A percentile compares a stretch with the other conserved stretches of the same genome.
Conservation (phyloP, 1,140 invertebrate species). For the Metaphire vulgaris region DNA sequence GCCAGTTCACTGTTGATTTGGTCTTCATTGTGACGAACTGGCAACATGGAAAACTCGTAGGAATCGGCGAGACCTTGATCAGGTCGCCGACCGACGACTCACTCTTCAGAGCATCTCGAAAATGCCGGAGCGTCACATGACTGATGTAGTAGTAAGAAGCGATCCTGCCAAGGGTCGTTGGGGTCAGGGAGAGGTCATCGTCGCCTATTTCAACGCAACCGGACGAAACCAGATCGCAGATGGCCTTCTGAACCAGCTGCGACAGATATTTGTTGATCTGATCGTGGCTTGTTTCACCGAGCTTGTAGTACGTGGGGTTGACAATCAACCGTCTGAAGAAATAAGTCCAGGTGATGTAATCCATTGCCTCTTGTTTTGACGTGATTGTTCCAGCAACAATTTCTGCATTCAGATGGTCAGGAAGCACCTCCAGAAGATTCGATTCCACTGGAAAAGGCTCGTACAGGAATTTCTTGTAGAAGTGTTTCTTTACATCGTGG, state of each 20-base stretch:
- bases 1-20: conserved; percentile 81
- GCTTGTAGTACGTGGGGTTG: conserved; percentile 83
- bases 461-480: conserved; percentile 98
- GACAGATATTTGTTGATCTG: conserved; percentile 62
- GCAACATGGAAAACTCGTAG: conserved; percentile 86
- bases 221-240: conserved; percentile 66
- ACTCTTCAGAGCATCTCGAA: conserved; percentile 63
- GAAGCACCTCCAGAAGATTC: conserved; percentile 73
- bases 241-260: conserved; percentile 67
- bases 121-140: conserved; percentile 80
- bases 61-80: conserved; percentile 73
- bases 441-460: conserved; percentile 99
- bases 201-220: conserved; percentile 65
- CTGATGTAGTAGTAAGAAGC: conserved; percentile 96
- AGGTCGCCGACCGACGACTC: conserved; percentile 67
- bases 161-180: conserved; percentile 85
- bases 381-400: conserved; percentile 86
- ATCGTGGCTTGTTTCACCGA: conserved; percentile 68
- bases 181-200: conserved; percentile 62
- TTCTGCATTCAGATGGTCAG: conserved; percentile 98
- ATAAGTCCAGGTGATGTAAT: conserved; percentile 98
- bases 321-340: conserved; percentile 87
- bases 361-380: conserved; percentile 85
- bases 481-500: conserved; percentile 96
- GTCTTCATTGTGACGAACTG: conserved; percentile 97